Evolutionary conservation across 1,140 invertebrate genomes (phyloP).

Genomic region (Solenopsis invicta): DNA sequence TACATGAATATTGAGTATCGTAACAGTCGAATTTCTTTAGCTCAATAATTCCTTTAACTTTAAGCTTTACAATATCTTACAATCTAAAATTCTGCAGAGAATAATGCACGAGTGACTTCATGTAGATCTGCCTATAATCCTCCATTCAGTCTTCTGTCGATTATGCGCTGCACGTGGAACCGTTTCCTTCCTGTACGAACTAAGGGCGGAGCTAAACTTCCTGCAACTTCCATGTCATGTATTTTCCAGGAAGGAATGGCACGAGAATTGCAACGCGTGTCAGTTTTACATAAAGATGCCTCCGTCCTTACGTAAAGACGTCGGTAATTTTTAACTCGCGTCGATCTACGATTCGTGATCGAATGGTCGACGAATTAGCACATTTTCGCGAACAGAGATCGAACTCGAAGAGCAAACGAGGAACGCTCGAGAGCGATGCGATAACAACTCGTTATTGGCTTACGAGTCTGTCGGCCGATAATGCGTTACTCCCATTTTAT

Average conservation of each 20-base stretch:
- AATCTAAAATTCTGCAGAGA: background rate
- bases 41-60: background rate
- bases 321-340: constrained; percentile 11
- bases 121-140: background rate
- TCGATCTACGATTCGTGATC: background rate
- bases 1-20: background rate
- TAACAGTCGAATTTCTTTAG: background rate
- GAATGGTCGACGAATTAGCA: background rate
- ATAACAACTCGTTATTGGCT: constrained; percentile 31
- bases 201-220: constrained; percentile 13
- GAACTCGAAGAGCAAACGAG: constrained; percentile 6
- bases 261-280: constrained; percentile 36
- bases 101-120: background rate
- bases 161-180: constrained; percentile 24
- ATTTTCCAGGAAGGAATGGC: constrained; percentile 22
- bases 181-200: constrained; percentile 37
- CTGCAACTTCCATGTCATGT: constrained; percentile 34
- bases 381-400: background rate
- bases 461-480: constrained; percentile 18
- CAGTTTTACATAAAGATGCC: constrained; percentile 42
- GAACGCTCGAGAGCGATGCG: background rate
- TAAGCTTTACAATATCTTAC: background rate
- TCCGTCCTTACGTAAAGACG: background rate
- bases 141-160: constrained; percentile 25
- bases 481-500: constrained; percentile 36